Percentiles rank a stretch among this genome's conserved stretches.
Conservation (phyloP, 2,888 invertebrate species). For the Gonocerus acuteangulatus region DNA sequence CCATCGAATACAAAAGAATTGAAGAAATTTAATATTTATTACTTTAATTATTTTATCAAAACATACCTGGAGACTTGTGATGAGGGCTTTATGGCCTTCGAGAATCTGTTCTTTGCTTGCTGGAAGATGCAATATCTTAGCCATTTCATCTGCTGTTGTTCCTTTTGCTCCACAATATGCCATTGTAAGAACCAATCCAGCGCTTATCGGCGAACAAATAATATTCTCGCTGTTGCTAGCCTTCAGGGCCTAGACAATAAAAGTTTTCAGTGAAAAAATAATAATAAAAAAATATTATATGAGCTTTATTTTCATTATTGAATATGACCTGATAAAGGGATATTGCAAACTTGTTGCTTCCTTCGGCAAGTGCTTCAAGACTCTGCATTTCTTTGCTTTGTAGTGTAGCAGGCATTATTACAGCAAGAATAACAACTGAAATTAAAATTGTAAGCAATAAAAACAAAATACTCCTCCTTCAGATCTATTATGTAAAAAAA, state of each 20-base stretch:
- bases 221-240: background rate
- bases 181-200: background rate
- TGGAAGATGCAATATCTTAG: background rate
- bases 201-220: background rate
- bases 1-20: no score
- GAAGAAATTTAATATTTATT: no score
- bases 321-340: constrained; percentile 5
- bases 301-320: no score
- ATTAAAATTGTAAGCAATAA: background rate
- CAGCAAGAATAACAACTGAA: background rate
- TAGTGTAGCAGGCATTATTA: background rate
- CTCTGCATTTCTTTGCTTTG: background rate
- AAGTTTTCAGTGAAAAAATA: background rate
- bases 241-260: background rate
- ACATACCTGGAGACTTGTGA: background rate
- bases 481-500: background rate
- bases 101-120: background rate
- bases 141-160: constrained; percentile 1
- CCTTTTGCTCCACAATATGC: background rate
- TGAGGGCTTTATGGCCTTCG: background rate
- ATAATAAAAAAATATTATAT: background rate
- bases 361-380: background rate
- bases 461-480: background rate
- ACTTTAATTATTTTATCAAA: background rate
- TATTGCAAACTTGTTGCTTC: constrained; percentile 1